These are phyloP conservation scores for Diogma glabrata DNA, from an alignment of 2,888 invertebrate species.

Conservation along the genomic window DNA sequence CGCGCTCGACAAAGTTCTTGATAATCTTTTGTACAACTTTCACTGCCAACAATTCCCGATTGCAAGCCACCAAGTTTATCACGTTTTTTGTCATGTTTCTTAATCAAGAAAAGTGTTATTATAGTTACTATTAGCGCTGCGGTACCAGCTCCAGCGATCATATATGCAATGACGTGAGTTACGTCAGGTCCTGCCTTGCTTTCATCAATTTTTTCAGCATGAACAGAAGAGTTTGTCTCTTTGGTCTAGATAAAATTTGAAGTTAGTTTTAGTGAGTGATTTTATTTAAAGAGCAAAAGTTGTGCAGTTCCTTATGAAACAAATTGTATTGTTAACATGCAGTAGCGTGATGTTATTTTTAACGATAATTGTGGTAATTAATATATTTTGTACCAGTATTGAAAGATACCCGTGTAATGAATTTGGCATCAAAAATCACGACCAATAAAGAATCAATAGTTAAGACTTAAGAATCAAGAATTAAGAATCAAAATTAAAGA, in stretches of 20 bases:
- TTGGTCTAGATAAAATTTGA: not conserved
- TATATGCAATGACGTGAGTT: conserved; percentile 37
- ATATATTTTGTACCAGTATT: too few species aligned
- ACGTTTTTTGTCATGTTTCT: conserved; percentile 61
- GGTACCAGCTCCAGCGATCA: conserved; percentile 44
- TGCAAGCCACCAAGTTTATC: conserved; percentile 73
- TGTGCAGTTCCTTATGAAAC: conserved; percentile 3
- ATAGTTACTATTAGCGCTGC: conserved; percentile 57
- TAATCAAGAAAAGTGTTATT: conserved; percentile 53
- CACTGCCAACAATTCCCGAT: conserved; percentile 56
- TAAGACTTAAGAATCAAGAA: too few species aligned
- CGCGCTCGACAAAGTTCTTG: conserved; percentile 83
- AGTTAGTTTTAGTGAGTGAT: not conserved
- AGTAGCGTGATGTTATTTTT: conserved; percentile 3
- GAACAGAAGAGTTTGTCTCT: conserved; percentile 23
- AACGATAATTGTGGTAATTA: too few species aligned
- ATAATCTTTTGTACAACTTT: conserved; percentile 84
- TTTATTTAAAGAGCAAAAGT: not conserved
- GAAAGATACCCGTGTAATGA: too few species aligned
- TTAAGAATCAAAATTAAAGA: too few species aligned
- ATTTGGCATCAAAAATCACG: too few species aligned
- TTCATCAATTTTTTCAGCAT: conserved; percentile 31
- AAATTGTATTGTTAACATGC: not conserved
- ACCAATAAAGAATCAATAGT: too few species aligned
- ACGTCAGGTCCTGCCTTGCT: conserved; percentile 37